Evolutionary conservation across 2,888 invertebrate species (phyloP).

Genomic region (Nezara viridula): DNA sequence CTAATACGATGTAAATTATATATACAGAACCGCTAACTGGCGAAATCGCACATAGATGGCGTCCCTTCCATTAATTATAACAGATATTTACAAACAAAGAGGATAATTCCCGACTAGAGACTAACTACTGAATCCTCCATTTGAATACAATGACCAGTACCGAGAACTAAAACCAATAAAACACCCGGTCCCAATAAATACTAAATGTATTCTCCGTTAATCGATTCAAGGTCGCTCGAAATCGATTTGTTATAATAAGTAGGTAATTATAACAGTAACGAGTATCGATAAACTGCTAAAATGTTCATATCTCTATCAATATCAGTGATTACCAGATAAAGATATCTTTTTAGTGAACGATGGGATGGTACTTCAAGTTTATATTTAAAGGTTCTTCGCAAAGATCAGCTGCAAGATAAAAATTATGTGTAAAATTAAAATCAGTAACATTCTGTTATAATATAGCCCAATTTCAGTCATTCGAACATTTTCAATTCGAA

Average conservation of each 20-base stretch:
- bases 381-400: too few relatives aligned
- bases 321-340: too few relatives aligned
- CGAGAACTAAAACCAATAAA: constrained; percentile 33
- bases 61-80: constrained; percentile 27
- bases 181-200: constrained; percentile 3
- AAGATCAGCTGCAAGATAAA: too few relatives aligned
- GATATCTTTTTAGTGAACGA: too few relatives aligned
- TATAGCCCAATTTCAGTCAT: too few relatives aligned
- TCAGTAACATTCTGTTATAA: too few relatives aligned
- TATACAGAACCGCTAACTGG: constrained; percentile 22
- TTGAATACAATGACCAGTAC: constrained; percentile 34
- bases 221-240: background rate
- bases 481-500: too few relatives aligned
- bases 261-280: too few relatives aligned
- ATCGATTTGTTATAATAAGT: background rate
- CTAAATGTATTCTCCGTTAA: background rate
- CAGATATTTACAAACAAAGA: constrained; percentile 35
- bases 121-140: constrained; percentile 23
- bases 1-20: constrained; percentile 14
- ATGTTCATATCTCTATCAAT: too few relatives aligned
- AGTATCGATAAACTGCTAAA: too few relatives aligned
- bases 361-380: too few relatives aligned
- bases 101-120: background rate
- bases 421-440: too few relatives aligned
- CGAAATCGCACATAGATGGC: constrained; percentile 33